Conservation (phyloP, 2,113 vertebrate species). For the Chitala chitala region DNA sequence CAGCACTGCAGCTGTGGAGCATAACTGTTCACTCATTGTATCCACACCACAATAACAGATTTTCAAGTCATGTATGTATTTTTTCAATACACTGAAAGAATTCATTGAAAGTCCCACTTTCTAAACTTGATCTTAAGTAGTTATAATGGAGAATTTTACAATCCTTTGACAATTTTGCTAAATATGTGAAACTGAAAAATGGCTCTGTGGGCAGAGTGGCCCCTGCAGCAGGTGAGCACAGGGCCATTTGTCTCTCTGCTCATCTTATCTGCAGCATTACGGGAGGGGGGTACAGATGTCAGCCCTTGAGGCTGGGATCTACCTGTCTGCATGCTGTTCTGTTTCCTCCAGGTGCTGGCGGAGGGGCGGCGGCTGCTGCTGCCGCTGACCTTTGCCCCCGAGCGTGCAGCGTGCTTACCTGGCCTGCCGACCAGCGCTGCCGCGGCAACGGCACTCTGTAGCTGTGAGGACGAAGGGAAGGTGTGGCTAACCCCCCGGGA, state of each 20-base stretch:
- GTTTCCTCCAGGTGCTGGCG: slow-evolving; percentile 85
- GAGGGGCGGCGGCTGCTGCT: slow-evolving; percentile 51
- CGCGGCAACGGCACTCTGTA: slow-evolving; percentile 76
- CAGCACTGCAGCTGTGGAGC: not conserved
- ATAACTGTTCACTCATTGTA: not conserved
- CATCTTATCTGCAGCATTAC: too few relatives aligned
- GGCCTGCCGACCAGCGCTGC: slow-evolving; percentile 78
- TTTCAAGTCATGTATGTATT: not conserved
- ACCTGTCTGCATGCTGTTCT: slow-evolving; percentile 76
- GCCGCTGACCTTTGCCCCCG: slow-evolving; percentile 68
- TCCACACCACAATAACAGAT: too few relatives aligned
- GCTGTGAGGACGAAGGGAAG: slow-evolving; percentile 87
- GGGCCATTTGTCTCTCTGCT: too few relatives aligned
- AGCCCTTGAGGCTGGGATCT: slow-evolving; percentile 42
- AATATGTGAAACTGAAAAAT: too few relatives aligned
- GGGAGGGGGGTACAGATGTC: slow-evolving; percentile 20
- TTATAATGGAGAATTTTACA: too few relatives aligned
- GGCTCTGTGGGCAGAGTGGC: too few relatives aligned
- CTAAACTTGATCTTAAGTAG: too few relatives aligned
- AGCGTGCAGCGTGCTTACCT: slow-evolving; percentile 74
- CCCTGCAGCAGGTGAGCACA: too few relatives aligned
- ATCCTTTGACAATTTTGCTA: too few relatives aligned
- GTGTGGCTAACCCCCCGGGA: slow-evolving; percentile 78
- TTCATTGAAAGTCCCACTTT: too few relatives aligned
- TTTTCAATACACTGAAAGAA: not conserved